Conservation (phyloP, 2,888 invertebrate species). For the Nephrotoma guestfalica region DNA sequence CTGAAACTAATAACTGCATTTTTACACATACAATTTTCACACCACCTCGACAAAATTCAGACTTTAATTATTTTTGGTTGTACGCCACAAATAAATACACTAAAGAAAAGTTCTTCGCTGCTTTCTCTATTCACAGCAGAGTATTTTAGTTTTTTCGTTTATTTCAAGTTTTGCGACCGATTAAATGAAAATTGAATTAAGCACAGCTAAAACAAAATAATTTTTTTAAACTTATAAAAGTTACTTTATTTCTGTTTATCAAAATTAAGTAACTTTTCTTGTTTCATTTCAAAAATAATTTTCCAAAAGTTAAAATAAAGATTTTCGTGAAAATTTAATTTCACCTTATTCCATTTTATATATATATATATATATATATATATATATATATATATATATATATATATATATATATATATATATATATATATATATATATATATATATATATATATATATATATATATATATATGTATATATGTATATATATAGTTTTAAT, state of each 20-base stretch:
- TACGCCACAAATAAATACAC: too few relatives aligned
- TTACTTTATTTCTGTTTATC: background rate
- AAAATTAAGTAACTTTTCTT: background rate
- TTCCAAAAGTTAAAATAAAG: background rate
- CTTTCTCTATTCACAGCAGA: background rate
- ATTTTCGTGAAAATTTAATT: background rate
- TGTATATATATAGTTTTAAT: background rate
- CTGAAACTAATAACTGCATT: too few relatives aligned
- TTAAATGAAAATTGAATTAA: background rate
- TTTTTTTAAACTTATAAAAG: background rate
- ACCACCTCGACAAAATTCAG: too few relatives aligned
- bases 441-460: background rate
- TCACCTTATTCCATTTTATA: background rate
- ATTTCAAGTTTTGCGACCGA: background rate
- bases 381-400: background rate
- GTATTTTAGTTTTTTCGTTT: background rate
- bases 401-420: background rate
- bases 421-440: background rate
- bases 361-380: background rate
- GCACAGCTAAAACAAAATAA: background rate
- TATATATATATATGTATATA: background rate
- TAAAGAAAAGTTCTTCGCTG: background rate
- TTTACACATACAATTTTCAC: too few relatives aligned
- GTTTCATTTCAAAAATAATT: background rate
- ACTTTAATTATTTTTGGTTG: too few relatives aligned